Evolutionary conservation across 2,797 vertebrate genomes (phyloP).

Genomic region (Schizopygopsis malacanthus): DNA sequence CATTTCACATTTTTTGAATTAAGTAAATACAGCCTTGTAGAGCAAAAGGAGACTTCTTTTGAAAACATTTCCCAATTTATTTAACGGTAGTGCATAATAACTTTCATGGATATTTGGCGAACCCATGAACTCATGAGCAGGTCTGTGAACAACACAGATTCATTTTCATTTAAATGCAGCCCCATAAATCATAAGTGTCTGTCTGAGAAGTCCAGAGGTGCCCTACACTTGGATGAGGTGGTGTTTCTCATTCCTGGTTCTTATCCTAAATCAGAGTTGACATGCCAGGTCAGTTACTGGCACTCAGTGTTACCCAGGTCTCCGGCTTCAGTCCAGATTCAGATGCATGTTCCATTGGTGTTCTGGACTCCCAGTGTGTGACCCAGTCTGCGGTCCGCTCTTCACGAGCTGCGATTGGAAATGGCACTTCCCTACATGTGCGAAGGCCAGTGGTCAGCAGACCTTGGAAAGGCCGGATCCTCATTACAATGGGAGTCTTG

Average conservation of each 20-base stretch:
- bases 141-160: neutral
- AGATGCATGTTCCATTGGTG: neutral
- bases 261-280: neutral
- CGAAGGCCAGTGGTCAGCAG: slow-evolving; percentile 45
- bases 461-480: slow-evolving; percentile 38
- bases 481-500: slow-evolving; percentile 54
- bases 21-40: neutral
- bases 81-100: no score
- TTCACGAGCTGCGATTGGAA: slow-evolving; percentile 42
- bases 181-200: neutral
- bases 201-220: neutral
- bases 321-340: neutral
- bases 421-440: slow-evolving; percentile 45
- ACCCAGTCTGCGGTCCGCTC: slow-evolving; percentile 48
- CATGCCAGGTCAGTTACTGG: neutral
- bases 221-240: neutral
- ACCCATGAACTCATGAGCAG: neutral
- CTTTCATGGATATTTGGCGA: neutral
- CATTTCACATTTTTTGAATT: neutral
- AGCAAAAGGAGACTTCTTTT: neutral
- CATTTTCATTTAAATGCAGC: neutral
- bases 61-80: neutral
- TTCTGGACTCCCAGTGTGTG: neutral
- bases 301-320: neutral
- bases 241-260: neutral